These are phyloP conservation scores for Trisateles emortualis DNA, from an alignment of 2,888 invertebrate species.

Conservation along the genomic window DNA sequence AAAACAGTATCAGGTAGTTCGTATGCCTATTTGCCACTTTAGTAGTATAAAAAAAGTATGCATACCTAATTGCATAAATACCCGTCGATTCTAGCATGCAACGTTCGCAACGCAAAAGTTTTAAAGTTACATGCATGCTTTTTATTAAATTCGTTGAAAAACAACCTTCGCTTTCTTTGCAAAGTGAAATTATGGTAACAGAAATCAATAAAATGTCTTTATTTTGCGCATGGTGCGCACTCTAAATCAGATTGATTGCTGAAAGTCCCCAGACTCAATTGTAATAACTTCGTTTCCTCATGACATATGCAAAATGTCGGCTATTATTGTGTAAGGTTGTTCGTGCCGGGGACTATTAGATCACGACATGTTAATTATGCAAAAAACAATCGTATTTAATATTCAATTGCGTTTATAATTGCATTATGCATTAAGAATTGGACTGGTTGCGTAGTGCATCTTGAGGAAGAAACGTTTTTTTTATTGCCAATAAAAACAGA, in stretches of 20 bases:
- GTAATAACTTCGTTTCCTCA: background rate
- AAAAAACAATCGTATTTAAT: slow-evolving; percentile 5
- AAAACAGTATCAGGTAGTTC: no score
- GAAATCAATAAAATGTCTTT: background rate
- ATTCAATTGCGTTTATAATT: slow-evolving; percentile 9
- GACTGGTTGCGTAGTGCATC: background rate
- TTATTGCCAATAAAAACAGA: background rate
- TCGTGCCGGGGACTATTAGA: slow-evolving; percentile 4
- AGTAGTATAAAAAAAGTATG: no score
- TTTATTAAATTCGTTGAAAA: no score
- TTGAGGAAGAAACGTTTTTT: slow-evolving; percentile 12
- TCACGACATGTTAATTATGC: slow-evolving; percentile 10
- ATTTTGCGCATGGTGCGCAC: background rate
- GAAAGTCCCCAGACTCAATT: background rate
- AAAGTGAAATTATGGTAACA: background rate
- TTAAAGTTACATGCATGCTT: no score
- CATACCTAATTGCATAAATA: no score
- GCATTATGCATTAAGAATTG: background rate
- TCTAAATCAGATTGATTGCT: slow-evolving; percentile 3
- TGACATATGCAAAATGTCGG: background rate
- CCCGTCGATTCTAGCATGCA: no score
- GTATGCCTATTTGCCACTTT: no score
- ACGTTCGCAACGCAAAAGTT: no score
- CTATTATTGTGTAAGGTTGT: slow-evolving; percentile 3
- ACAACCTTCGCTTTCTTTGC: no score